phyloP scores from a whole-genome alignment of 2,113 vertebrate species.

The Axis porcinus region DNA sequence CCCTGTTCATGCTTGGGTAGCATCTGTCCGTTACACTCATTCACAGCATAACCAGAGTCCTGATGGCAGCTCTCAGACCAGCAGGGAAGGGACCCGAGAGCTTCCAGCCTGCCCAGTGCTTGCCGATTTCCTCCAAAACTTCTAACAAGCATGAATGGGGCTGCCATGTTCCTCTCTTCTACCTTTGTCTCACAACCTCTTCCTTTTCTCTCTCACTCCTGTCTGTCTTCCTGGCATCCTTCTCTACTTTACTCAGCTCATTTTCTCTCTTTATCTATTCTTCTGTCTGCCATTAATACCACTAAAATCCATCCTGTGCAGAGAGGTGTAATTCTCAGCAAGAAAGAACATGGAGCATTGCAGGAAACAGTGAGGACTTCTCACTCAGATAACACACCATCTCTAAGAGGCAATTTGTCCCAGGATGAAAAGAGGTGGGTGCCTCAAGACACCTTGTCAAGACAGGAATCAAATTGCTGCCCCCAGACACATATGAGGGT shows the following conservation, averaged over 20 bases:
- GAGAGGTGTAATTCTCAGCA: background rate
- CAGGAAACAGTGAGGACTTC: background rate
- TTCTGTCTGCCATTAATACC: too few species aligned
- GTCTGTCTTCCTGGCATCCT: background rate
- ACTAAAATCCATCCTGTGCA: too few species aligned
- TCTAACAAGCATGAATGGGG: fast-evolving
- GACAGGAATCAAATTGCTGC: background rate
- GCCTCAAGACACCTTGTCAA: too few species aligned
- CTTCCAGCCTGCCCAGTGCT: too few species aligned
- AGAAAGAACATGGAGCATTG: fast-evolving
- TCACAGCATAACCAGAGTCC: background rate
- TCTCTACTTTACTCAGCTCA: background rate
- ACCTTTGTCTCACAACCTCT: fast-evolving
- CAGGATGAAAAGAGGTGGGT: background rate
- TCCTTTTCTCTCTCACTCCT: background rate
- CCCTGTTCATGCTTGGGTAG: fast-evolving
- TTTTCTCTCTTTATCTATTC: background rate
- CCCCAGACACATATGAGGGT: fast-evolving
- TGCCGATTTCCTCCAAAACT: background rate
- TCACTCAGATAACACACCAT: background rate
- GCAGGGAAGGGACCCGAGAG: background rate
- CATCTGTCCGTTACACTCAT: fast-evolving
- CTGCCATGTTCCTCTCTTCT: background rate
- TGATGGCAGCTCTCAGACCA: background rate
- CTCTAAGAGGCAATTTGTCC: background rate